These are phyloP conservation scores for Mycalesis mineus DNA, from an alignment of 2,888 invertebrate genomes.

Conservation along the genomic window DNA sequence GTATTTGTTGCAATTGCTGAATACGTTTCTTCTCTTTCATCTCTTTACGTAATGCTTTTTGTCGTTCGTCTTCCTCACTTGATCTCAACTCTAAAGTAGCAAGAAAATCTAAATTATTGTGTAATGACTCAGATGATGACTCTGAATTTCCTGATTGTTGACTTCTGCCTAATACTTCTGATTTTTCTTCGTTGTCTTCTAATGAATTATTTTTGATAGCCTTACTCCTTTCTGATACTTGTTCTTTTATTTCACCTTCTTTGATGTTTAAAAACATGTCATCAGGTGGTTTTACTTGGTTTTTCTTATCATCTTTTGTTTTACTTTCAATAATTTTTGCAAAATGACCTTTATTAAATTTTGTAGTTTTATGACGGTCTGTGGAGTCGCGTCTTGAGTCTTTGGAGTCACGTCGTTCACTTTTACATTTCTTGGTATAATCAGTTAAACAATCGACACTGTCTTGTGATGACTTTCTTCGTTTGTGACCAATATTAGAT, in stretches of 20 bases:
- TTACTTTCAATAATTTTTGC: slow-evolving; percentile 79
- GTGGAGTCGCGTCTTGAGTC: slow-evolving; percentile 71
- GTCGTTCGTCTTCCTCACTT: slow-evolving; percentile 79
- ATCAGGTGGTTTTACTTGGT: slow-evolving; percentile 69
- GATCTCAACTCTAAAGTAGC: slow-evolving; percentile 78
- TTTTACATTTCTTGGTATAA: slow-evolving; percentile 80
- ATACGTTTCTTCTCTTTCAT: slow-evolving; percentile 77
- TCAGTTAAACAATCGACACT: slow-evolving; percentile 77
- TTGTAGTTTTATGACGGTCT: slow-evolving; percentile 69
- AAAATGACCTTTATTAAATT: slow-evolving; percentile 79
- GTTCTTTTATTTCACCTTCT: slow-evolving; percentile 49
- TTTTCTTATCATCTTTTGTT: slow-evolving; percentile 79
- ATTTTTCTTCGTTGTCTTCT: slow-evolving; percentile 51
- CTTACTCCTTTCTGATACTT: slow-evolving; percentile 47
- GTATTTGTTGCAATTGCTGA: slow-evolving; percentile 71
- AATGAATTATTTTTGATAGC: slow-evolving; percentile 42
- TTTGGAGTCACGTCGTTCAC: slow-evolving; percentile 84
- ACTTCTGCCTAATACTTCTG: background rate
- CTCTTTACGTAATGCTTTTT: slow-evolving; percentile 74
- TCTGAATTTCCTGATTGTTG: slow-evolving; percentile 36
- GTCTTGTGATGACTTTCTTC: slow-evolving; percentile 89
- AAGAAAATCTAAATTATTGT: slow-evolving; percentile 79
- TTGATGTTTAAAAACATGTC: slow-evolving; percentile 59
- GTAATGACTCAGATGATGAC: slow-evolving; percentile 50
- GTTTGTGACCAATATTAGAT: slow-evolving; percentile 82